These are phyloP conservation scores for Amorpha juglandis DNA, from an alignment of 2,888 invertebrate genomes.

Conservation along the genomic window DNA sequence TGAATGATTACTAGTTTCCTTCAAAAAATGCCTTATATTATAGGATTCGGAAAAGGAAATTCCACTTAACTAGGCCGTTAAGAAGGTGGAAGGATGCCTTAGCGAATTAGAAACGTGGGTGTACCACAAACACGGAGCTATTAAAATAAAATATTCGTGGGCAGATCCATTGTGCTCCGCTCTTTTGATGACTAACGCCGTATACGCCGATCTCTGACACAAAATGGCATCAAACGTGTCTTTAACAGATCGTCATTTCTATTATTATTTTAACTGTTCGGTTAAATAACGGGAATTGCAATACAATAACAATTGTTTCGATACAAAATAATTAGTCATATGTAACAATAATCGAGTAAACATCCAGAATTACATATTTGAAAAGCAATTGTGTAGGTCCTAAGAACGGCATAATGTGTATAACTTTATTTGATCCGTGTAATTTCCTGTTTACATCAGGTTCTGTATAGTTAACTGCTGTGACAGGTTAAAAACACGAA, in stretches of 20 bases:
- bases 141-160: conserved; percentile 40
- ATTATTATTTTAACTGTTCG: conserved; percentile 26
- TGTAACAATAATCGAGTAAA: background rate
- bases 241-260: conserved; percentile 32
- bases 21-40: background rate
- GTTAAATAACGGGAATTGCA: background rate
- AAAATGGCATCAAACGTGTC: conserved; percentile 34
- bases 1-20: background rate
- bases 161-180: conserved; percentile 42
- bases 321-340: background rate
- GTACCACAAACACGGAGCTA: background rate
- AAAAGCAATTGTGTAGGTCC: too few species aligned
- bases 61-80: background rate
- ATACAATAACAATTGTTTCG: background rate
- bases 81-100: background rate
- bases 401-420: too few species aligned
- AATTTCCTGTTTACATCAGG: too few species aligned
- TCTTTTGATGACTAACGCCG: conserved; percentile 61
- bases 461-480: too few species aligned
- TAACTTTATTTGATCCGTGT: too few species aligned
- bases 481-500: too few species aligned
- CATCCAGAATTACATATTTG: background rate
- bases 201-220: conserved; percentile 56
- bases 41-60: background rate
- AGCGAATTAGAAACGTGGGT: conserved; percentile 7